Base-by-base conservation (phyloP, 2,888 invertebrate genomes). In the Drosophila mettleri region DNA sequence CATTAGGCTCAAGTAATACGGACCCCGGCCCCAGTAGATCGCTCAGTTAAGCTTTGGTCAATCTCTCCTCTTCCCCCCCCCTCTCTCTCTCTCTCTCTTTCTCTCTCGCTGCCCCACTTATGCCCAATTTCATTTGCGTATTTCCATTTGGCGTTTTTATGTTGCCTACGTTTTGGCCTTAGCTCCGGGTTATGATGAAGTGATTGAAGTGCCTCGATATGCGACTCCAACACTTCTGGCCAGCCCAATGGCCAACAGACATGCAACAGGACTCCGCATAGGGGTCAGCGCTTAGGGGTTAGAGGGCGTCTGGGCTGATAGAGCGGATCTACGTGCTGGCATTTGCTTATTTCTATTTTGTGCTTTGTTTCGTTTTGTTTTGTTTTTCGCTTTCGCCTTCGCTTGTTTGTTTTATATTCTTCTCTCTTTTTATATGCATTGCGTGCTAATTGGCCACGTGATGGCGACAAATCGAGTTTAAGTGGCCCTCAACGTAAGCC, bases 371-470 rank as follows among this genome's bases (percentile, higher is more conserved):
- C 27, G 41, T 24, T 51, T 57, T 78, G 52, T 71, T 70, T 71
- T 45, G 20, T 22, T 46, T 54, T 74, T 67, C 84, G 65, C n/a
- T 71, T 80, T 46, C 27, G 41, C 22, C 48, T 57, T 48, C 46
- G 55, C 43, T 64, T 63, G 46, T 69, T 38, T 46, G 31, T 52
- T 49, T 46, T 39, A 41, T 43, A 33, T 33, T 41, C 20, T 45
- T 24, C 29, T 22, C 29, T 53, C 45, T 38, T 20, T 73, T 71
- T 69, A 87, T 87, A 74, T 41, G 54, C 51, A 77, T 85, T 84
- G 85, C 87, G 86, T 84, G 87, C 79, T 87, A 87, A 84, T 84
- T 84, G 87, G 85, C 79, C 79, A 82, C 83, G 74, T 76, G 86
- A 87, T 78, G 79, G 87, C 85, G 74, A 87, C 87, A 87, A 87